A percentile compares a stretch with the other conserved stretches of the same genome.
Conservation (phyloP, 2,113 vertebrate genomes). For the Recurvirostra avosetta region DNA sequence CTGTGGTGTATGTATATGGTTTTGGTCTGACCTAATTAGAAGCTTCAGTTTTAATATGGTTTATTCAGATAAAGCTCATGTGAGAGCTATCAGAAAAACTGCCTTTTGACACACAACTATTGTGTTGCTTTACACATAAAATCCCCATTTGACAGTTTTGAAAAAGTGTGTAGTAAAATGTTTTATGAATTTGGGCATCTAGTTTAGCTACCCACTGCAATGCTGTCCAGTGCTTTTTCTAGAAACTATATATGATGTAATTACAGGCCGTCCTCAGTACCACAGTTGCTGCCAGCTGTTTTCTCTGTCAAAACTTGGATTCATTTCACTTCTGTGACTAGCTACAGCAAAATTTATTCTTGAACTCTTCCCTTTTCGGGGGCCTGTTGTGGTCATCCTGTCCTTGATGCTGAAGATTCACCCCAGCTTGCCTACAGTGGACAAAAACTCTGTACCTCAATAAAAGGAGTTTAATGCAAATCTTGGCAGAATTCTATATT, state of each 20-base stretch:
- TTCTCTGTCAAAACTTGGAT: not conserved
- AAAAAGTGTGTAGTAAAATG: not conserved
- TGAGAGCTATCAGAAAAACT: not conserved
- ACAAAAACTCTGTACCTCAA: not conserved
- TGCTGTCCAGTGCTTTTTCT: not conserved
- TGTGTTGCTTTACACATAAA: not conserved
- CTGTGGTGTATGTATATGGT: not conserved
- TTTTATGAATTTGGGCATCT: not conserved
- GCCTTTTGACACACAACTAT: not conserved
- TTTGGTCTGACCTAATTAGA: not conserved
- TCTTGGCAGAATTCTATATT: not conserved
- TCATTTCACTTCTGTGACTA: not conserved
- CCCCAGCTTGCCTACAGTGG: accelerated
- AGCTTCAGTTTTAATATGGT: not conserved
- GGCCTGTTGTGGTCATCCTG: not conserved
- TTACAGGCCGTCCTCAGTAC: not conserved
- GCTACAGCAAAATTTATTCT: not conserved
- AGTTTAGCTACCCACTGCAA: not conserved
- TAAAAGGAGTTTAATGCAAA: not conserved
- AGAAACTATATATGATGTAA: not conserved
- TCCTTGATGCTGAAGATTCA: not conserved
- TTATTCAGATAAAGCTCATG: not conserved
- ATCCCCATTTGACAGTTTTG: not conserved
- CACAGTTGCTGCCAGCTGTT: not conserved
- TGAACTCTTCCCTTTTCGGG: not conserved